Conservation (phyloP, 2,888 invertebrate genomes). For the Melanophora roralis region DNA sequence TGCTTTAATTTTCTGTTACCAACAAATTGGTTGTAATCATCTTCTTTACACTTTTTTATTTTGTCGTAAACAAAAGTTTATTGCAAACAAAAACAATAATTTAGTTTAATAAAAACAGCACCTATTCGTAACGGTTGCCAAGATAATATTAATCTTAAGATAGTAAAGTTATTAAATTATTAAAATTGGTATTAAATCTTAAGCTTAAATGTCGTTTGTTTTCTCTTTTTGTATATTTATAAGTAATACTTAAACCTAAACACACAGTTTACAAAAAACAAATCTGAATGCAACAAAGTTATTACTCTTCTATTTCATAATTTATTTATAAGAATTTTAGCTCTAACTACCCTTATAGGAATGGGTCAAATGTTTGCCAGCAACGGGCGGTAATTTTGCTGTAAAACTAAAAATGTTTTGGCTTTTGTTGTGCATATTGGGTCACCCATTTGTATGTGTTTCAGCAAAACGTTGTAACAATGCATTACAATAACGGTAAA, state of each 20-base stretch:
- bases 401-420: no score
- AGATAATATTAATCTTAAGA: conserved; percentile 12
- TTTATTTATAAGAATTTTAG: no score
- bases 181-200: conserved; percentile 15
- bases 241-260: no score
- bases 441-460: no score
- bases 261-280: background rate
- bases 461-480: no score
- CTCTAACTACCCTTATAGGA: no score
- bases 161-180: conserved; percentile 6
- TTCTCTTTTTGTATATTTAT: background rate
- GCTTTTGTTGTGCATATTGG: no score
- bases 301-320: no score
- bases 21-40: conserved; percentile 52
- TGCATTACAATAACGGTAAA: no score
- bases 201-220: conserved; percentile 23
- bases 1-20: conserved; percentile 40
- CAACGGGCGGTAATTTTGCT: no score
- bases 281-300: background rate
- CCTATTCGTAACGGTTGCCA: conserved; percentile 30
- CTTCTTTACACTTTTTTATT: background rate
- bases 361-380: no score
- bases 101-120: no score
- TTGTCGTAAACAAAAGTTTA: background rate
- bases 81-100: background rate